A percentile compares a stretch with the other conserved stretches of the same genome.
phyloP scores from a whole-genome alignment of 2,888 invertebrate genomes.

The Abrostola triplasia region DNA sequence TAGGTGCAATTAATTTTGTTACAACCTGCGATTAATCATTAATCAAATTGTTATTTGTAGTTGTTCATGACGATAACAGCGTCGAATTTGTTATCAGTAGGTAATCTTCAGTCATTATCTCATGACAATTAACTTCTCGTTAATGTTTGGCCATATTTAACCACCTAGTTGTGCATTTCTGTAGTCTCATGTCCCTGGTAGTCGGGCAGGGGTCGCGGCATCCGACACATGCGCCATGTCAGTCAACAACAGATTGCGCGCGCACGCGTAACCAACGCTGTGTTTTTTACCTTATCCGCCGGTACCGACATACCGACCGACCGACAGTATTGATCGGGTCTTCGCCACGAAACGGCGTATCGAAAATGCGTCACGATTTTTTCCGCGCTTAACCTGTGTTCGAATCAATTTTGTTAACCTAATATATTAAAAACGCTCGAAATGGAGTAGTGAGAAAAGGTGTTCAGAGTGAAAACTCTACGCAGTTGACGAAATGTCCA shows the following conservation, averaged over 20 bases:
- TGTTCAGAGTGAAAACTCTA: constrained; percentile 60
- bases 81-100: constrained; percentile 11
- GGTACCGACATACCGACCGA: constrained; percentile 67
- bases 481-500: constrained; percentile 79
- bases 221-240: constrained; percentile 76
- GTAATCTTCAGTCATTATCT: constrained; percentile 16
- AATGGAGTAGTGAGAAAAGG: constrained; percentile 72
- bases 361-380: constrained; percentile 74
- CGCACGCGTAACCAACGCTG: constrained; percentile 77
- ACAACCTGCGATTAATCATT: background rate
- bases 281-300: constrained; percentile 80
- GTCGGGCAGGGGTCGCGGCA: constrained; percentile 60
- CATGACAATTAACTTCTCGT: constrained; percentile 16
- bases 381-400: constrained; percentile 70
- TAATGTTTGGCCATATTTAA: constrained; percentile 17
- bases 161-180: constrained; percentile 16
- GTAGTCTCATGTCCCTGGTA: constrained; percentile 29
- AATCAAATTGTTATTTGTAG: background rate
- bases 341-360: constrained; percentile 78
- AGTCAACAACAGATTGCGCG: constrained; percentile 84
- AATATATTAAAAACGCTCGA: constrained; percentile 37
- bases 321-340: constrained; percentile 85
- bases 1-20: too few species aligned
- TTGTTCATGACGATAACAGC: background rate
- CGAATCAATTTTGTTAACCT: constrained; percentile 53